Evolutionary conservation across 2,888 invertebrate genomes (phyloP), one percentile per base, ranked within the genome.

Genomic region (Heterodera filipjevi): DNA sequence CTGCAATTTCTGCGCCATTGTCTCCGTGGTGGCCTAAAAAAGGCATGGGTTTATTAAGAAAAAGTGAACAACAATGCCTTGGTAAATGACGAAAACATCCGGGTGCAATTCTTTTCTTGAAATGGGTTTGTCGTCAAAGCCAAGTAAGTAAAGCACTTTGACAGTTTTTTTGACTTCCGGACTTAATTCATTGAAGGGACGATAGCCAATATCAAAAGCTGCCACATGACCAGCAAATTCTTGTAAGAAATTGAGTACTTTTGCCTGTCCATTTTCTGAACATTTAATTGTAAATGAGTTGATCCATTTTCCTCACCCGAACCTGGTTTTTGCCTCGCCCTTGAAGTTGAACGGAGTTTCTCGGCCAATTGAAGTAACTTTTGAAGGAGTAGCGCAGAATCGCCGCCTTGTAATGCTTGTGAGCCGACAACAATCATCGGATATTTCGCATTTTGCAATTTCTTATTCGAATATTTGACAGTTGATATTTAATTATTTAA

Each of bases 1-100:
- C 96, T 59, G 99, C 98, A 83, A 95, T 93, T 66, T 92, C 90
- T 0, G 98, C 99, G 77, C 98, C 98, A 80, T 91, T 92, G 90
- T 99, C 99, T 80, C 99, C 99, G 91, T 98, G 98, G 91, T 96
- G 96, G 76, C 95, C 95, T 94, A 87, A 10, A n/a, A 70, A 53
- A 8, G 22, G 46, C 44, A 44, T 46, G 32, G 22, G 72, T 39
- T 30, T n/a, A 8, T 6, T 6, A 39, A 3, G 10, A 8, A n/a
- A 0, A 44, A 72, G 39, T 12, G 2, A 66, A 68, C n/a, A 72
- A 33, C 46, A 14, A 30, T 80, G 91, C 91, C 91, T 88, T 91
- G 91, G 85, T 99, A 99, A 84, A 99, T 93, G 80, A 99, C 92
- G 82, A 94, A 93, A 81, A 94, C 93, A 89, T 93, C 94, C 78